These are phyloP conservation scores for Hymenopus coronatus DNA, from an alignment of 2,888 invertebrate species.

Conservation along the genomic window DNA sequence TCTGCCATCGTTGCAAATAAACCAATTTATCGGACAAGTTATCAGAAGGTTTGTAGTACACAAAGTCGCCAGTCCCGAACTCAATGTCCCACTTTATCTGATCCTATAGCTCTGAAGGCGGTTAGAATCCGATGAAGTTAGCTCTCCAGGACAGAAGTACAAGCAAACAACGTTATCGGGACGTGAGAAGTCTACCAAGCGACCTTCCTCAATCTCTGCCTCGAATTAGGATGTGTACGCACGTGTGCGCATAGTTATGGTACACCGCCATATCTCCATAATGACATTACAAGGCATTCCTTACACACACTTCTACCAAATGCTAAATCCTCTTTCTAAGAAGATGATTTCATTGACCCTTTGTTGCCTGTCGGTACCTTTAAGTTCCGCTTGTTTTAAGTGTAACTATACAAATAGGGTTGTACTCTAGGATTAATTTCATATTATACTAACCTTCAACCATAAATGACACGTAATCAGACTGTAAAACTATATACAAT, in stretches of 20 bases:
- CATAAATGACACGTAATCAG: too few species aligned
- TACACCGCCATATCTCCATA: too few species aligned
- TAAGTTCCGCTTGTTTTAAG: too few species aligned
- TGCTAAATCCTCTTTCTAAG: too few species aligned
- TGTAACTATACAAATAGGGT: too few species aligned
- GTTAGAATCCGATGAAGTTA: not conserved
- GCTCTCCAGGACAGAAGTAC: not conserved
- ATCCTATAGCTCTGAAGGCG: not conserved
- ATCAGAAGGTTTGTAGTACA: not conserved
- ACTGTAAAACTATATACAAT: too few species aligned
- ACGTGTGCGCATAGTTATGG: not conserved
- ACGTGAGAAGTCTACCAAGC: not conserved
- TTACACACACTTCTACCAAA: too few species aligned
- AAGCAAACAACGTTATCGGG: not conserved
- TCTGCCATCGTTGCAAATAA: not conserved
- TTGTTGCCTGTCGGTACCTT: too few species aligned
- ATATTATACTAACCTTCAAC: too few species aligned
- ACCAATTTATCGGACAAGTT: not conserved
- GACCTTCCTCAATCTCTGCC: not conserved
- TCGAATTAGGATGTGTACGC: not conserved
- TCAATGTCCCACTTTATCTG: not conserved
- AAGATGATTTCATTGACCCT: too few species aligned
- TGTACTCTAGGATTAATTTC: too few species aligned
- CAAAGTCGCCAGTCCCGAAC: not conserved
- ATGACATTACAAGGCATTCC: too few species aligned